Evolutionary conservation across 2,113 vertebrate species (phyloP).

Genomic region (Cichladusa arquata): DNA sequence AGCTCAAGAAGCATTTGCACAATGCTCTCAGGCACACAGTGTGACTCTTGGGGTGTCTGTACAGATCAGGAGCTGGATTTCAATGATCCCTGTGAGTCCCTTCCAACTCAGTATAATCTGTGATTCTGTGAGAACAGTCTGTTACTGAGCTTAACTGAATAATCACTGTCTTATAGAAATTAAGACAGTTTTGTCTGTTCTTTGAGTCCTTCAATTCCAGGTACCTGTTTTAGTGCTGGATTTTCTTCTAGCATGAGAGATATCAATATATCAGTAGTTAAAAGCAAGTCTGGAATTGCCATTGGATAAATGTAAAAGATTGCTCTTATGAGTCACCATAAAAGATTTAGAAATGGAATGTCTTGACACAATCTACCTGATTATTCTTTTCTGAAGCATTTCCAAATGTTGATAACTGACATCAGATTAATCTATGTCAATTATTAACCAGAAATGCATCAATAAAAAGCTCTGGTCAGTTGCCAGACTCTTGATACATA

Average conservation of each 20-base stretch:
- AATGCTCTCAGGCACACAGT: fast-evolving
- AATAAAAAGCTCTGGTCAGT: not conserved
- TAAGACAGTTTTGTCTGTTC: not conserved
- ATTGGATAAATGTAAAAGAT: not conserved
- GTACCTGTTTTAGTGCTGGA: not conserved
- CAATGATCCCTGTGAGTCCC: not conserved
- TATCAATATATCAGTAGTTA: not conserved
- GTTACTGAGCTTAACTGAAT: not conserved
- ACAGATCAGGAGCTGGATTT: not conserved
- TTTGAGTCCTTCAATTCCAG: not conserved
- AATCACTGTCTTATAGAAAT: not conserved
- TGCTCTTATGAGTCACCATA: not conserved
- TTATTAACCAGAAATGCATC: not conserved
- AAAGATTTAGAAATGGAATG: not conserved
- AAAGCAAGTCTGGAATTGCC: not conserved
- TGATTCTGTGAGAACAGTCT: not conserved
- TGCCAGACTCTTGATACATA: not conserved
- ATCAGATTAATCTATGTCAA: not conserved
- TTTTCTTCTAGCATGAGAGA: not conserved
- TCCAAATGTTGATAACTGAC: not conserved
- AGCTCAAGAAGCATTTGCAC: not conserved
- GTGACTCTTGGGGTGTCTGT: not conserved
- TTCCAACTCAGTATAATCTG: not conserved
- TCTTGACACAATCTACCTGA: not conserved
- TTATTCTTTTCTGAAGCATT: not conserved